Conservation (phyloP, 2,113 vertebrate species). For the Psettodes erumei region DNA sequence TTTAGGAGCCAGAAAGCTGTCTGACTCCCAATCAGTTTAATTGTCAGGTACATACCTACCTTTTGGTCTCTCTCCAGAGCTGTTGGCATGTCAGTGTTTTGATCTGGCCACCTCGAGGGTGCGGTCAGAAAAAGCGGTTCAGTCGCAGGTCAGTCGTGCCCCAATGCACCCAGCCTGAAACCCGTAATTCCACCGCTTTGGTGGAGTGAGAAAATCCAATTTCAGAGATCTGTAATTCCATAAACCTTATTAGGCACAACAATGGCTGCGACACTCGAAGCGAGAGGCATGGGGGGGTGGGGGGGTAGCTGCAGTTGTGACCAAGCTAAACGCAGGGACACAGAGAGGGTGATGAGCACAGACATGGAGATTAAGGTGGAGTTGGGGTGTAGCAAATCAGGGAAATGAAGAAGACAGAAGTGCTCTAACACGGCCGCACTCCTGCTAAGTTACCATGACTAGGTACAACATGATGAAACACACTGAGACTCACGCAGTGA, state of each 20-base stretch:
- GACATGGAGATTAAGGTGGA: constrained; percentile 50
- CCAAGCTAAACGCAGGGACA: constrained; percentile 31
- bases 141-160: constrained; percentile 68
- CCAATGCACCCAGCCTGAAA: constrained; percentile 53
- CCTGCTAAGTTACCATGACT: constrained; percentile 41
- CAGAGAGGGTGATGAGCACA: constrained; percentile 46
- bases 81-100: constrained; percentile 5
- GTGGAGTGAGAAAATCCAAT: constrained; percentile 80
- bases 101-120: constrained; percentile 49
- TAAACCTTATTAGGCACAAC: constrained; percentile 80
- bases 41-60: constrained; percentile 30
- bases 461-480: constrained; percentile 35
- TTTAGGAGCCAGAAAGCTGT: constrained; percentile 32
- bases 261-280: constrained; percentile 65
- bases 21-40: constrained; percentile 50
- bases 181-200: constrained; percentile 72
- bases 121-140: constrained; percentile 49
- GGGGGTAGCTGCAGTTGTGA: constrained; percentile 43
- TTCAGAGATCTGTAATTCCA: constrained; percentile 81
- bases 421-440: constrained; percentile 14
- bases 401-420: constrained; percentile 56
- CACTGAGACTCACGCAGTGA: neutral
- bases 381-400: constrained; percentile 49
- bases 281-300: constrained; percentile 31
- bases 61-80: constrained; percentile 22